Percentiles rank a stretch among this genome's conserved stretches.
phyloP scores from a whole-genome alignment of 2,113 vertebrate genomes.

The Leucoraja erinaceus region DNA sequence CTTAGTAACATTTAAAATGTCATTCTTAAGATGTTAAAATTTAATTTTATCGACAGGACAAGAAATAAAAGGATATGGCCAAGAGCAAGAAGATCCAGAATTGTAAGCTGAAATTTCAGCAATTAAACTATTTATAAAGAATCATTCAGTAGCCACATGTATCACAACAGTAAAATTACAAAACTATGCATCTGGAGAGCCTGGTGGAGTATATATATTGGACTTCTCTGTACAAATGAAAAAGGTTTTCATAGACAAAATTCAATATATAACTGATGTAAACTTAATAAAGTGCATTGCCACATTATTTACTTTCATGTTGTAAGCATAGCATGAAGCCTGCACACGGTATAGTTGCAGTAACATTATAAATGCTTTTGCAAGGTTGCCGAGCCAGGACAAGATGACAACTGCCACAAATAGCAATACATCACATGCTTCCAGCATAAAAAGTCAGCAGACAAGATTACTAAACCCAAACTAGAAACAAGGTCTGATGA shows the following conservation, averaged over 20 bases:
- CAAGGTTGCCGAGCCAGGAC: neutral
- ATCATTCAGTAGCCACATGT: neutral
- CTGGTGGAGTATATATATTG: no score
- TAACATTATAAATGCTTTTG: neutral
- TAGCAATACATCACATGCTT: neutral
- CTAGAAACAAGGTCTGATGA: neutral
- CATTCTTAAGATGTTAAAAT: neutral
- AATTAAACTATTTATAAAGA: neutral
- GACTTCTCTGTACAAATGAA: neutral
- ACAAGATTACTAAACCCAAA: neutral
- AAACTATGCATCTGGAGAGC: no score
- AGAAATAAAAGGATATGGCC: no score
- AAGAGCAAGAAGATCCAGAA: neutral
- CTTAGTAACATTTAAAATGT: neutral
- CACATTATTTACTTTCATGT: neutral
- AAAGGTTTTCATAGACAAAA: neutral
- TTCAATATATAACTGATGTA: slow-evolving; percentile 1
- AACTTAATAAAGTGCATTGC: neutral
- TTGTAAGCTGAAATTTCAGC: neutral
- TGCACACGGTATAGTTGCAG: neutral
- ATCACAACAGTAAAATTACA: no score
- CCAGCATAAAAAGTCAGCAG: neutral
- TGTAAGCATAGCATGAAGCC: neutral
- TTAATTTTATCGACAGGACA: no score
- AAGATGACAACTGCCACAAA: neutral